Percentiles rank a stretch among this genome's conserved stretches.
Evolutionary conservation across 2,113 vertebrate genomes (phyloP).

Genomic region (Melospiza melodia): DNA sequence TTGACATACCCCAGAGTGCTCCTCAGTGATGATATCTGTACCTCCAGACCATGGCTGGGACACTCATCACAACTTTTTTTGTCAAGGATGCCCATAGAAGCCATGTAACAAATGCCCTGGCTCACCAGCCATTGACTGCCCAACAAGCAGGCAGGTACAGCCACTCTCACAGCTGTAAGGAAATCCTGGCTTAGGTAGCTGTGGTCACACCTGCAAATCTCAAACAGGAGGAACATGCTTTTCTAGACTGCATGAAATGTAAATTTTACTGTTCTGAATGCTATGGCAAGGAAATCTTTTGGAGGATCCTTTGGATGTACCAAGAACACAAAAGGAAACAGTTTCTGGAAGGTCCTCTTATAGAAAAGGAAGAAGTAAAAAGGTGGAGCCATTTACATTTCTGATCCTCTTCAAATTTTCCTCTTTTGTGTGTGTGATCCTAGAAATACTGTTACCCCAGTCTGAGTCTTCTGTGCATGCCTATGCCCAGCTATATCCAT

Average conservation of each 20-base stretch:
- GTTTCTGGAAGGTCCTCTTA: background rate
- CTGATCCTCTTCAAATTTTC: background rate
- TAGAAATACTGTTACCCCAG: background rate
- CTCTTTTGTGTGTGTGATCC: background rate
- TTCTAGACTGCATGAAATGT: background rate
- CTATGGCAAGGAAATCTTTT: background rate
- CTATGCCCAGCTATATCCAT: background rate
- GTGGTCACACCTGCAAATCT: background rate
- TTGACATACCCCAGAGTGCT: background rate
- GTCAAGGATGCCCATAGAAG: background rate
- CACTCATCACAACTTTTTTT: background rate
- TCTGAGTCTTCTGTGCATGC: background rate
- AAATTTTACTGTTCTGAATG: background rate
- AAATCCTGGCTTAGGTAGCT: background rate
- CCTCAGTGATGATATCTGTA: background rate
- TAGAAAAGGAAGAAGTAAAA: background rate
- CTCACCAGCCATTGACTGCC: background rate
- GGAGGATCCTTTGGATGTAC: background rate
- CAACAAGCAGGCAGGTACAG: background rate
- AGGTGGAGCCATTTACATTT: background rate
- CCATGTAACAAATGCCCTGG: background rate
- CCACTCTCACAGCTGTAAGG: background rate
- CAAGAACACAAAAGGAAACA: background rate
- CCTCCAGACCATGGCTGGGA: background rate
- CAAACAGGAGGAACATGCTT: background rate